Base-by-base conservation (phyloP, 1,140 invertebrate species). In the Plectrocnemia conspersa region DNA sequence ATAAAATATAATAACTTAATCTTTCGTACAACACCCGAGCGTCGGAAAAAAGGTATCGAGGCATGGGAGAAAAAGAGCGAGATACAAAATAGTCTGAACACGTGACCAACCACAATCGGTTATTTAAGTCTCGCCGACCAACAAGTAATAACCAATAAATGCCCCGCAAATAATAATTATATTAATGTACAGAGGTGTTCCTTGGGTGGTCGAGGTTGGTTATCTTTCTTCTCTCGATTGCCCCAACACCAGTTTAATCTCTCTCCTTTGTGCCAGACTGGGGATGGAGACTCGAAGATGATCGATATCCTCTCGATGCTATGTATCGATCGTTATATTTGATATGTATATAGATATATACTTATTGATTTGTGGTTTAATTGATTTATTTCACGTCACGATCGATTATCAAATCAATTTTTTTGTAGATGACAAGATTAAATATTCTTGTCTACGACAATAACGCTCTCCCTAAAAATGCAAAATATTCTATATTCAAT, bases 141-240 rank as follows among this genome's bases (percentile, higher is more conserved):
- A 53, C 45, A 52, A 48, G 35, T 54, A 59, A 59, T 59, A 60
- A 60, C 58, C 49, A 60, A 60, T 56, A 56, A 60, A 56, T 60
- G 49, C 42, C 52, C 53, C 53, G 58, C 58, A 56, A 60, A 60
- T 60, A 60, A 60, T 60, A 56, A 60, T 60, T 60, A 60, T 60
- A 56, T 60, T 56, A 56, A 23, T 50, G 49, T 48, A 25, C 46
- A 32, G 54, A 48, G 54, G 42, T 52, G 50, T 52, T 50, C 44
- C 50, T 42, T 60, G 48, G 27, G 47, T 42, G 54, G 46, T 54
- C 52, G 52, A 23, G 29, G 33, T 38, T 19, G 25, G 27, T 16
- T 38, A 29, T 36, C 15, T 45, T 9, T 24, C 18, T 40, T 40
- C 36, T 35, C 11, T 15, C 3, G 16, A 35, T 13, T 35, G 40